phyloP scores from a whole-genome alignment of 2,113 vertebrate genomes.

The Pachypanchax playfairii region DNA sequence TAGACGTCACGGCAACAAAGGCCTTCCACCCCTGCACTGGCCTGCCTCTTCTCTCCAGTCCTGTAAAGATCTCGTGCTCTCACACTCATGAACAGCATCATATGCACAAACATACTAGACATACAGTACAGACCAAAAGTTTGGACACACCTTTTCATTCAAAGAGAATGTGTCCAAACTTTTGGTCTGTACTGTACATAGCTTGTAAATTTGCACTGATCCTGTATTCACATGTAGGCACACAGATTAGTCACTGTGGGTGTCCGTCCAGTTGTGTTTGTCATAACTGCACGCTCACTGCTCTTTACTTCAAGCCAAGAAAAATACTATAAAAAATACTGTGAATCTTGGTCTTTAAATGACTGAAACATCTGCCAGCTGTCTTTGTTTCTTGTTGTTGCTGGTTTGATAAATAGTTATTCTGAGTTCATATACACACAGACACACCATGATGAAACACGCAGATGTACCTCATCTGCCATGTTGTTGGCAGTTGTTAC shows the following conservation, averaged over 20 bases:
- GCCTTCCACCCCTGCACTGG: slow-evolving; percentile 97
- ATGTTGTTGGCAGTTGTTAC: background rate
- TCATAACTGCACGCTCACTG: slow-evolving; percentile 14
- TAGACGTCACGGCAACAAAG: slow-evolving; percentile 90
- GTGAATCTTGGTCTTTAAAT: slow-evolving; percentile 30
- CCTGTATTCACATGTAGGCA: background rate
- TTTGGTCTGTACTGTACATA: too few relatives aligned
- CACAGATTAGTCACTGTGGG: background rate
- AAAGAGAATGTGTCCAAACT: too few relatives aligned
- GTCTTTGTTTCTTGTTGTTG: slow-evolving; percentile 7
- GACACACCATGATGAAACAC: slow-evolving; percentile 18
- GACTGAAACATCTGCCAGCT: slow-evolving; percentile 23
- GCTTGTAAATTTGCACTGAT: too few relatives aligned
- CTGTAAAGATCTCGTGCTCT: slow-evolving; percentile 75
- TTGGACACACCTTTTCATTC: too few relatives aligned
- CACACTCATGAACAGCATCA: background rate
- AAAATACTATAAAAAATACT: slow-evolving; percentile 20
- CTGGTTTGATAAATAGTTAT: slow-evolving; percentile 20
- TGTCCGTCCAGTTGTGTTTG: slow-evolving; percentile 22
- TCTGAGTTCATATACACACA: slow-evolving; percentile 28
- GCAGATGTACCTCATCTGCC: slow-evolving; percentile 35
- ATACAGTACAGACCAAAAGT: too few relatives aligned
- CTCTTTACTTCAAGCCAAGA: slow-evolving; percentile 20
- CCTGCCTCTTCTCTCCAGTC: slow-evolving; percentile 96
- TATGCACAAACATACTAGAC: background rate